Conservation (phyloP, 2,888 invertebrate genomes). For the Drosophila neonasuta region DNA sequence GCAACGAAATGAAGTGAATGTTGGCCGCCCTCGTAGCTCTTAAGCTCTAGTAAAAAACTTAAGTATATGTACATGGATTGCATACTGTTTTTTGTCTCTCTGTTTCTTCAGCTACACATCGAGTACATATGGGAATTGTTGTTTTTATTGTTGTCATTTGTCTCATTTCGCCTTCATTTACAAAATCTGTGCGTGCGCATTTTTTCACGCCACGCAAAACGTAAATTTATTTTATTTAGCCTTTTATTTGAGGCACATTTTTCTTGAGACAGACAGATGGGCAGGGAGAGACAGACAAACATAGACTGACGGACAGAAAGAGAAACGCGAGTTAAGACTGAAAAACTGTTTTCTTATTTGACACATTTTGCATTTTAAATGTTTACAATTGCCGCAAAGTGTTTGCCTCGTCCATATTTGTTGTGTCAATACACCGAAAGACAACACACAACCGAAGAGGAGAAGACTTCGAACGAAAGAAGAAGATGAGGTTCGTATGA, state of each 20-base stretch:
- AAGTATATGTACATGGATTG: constrained; percentile 16
- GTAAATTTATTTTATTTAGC: constrained; percentile 71
- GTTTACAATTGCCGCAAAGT: constrained; percentile 73
- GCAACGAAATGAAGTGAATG: constrained; percentile 1
- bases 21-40: constrained; percentile 6
- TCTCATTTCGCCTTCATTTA: constrained; percentile 64
- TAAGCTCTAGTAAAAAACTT: constrained; percentile 21
- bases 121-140: constrained; percentile 8
- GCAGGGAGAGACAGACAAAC: constrained; percentile 15
- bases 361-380: constrained; percentile 77
- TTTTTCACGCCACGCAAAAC: constrained; percentile 75
- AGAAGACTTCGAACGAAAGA: constrained; percentile 30
- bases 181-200: constrained; percentile 76
- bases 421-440: constrained; percentile 57
- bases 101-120: neutral
- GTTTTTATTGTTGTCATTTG: constrained; percentile 24
- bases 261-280: constrained; percentile 48
- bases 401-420: constrained; percentile 60
- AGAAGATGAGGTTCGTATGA: neutral
- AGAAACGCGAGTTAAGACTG: constrained; percentile 65
- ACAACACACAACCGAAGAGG: constrained; percentile 46
- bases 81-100: constrained; percentile 9
- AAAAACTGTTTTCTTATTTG: constrained; percentile 66
- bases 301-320: constrained; percentile 35
- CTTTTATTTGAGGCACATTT: constrained; percentile 72